Base-by-base conservation (phyloP, 2,797 vertebrate genomes). In the Chloroceryle amazona region DNA sequence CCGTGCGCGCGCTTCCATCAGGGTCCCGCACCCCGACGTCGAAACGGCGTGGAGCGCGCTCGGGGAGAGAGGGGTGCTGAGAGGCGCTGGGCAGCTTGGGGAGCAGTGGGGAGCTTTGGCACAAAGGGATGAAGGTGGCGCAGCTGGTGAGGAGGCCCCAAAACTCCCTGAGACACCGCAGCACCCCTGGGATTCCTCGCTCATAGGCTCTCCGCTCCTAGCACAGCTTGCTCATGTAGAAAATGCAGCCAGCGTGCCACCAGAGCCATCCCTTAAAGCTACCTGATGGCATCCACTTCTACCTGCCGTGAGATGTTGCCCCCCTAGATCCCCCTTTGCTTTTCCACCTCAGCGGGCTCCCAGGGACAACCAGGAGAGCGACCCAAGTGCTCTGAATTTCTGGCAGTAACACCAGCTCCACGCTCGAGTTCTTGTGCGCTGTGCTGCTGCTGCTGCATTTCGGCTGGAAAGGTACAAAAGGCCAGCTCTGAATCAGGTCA, bases 391-490 rank as follows among this genome's bases (percentile, higher is more conserved):
- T 41, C n/a, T 9, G 26, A 13, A 1, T 49, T 19, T 21, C 52
- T 75, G 61, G 47, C 25, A 9, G 14, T 9, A 14, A 10, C 4
- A 9, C 11, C 25, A 29, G 42, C 51, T 54, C 33, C 1, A 1
- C 16, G 46, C 41, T 8, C 2, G 15, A 39, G 49, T 12, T 8
- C n/a, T 20, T 2, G 0, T 35, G 20, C 0, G 0, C 28, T 31
- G 28, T 5, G n/a, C 35, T 57, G 3, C 22, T 37, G 41, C 35
- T 57, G 58, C 65, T 52, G 66, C 13, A 0, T 25, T 39, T 11
- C 47, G 42, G 49, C 66, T 81, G 57, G 44, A 46, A 44, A 41
- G 42, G 9, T 3, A 5, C 23, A 3, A 37, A 44, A 41, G 41
- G 26, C n/a, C 19, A 8, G 37, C 35, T 46, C 44, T 49, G 35